These are phyloP conservation scores for Phymanthus crucifer DNA, from an alignment of 92 coral and sea anemone species.

Conservation along the genomic window DNA sequence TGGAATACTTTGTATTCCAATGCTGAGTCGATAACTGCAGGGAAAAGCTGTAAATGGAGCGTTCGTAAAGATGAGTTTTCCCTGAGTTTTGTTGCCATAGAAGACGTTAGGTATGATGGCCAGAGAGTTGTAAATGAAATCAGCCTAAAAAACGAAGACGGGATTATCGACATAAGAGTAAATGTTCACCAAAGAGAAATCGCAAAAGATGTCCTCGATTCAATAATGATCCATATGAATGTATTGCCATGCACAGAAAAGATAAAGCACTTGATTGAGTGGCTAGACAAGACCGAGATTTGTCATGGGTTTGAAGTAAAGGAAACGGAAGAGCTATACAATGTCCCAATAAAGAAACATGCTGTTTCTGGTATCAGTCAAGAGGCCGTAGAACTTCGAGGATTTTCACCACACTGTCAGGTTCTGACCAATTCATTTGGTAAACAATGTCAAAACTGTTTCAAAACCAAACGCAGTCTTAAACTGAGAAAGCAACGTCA, in stretches of 20 bases:
- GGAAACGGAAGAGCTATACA: background rate
- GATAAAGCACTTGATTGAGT: background rate
- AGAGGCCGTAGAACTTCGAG: background rate
- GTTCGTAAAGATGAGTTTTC: too few species aligned
- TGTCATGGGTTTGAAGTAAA: background rate
- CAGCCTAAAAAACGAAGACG: too few species aligned
- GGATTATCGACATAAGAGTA: too few species aligned
- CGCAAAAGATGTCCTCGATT: background rate
- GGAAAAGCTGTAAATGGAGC: too few species aligned
- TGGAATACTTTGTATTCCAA: too few species aligned
- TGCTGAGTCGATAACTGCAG: too few species aligned
- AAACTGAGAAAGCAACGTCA: too few species aligned
- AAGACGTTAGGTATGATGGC: too few species aligned
- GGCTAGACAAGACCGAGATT: background rate
- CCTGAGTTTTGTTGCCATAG: too few species aligned
- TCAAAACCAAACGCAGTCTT: background rate
- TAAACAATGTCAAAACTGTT: background rate
- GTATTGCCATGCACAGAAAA: background rate
- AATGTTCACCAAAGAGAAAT: too few species aligned
- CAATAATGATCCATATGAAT: background rate
- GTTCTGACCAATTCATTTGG: slow-evolving; percentile 1
- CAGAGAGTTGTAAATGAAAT: too few species aligned
- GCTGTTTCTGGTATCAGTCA: background rate
- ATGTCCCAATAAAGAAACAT: background rate
- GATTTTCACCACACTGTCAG: slow-evolving; percentile 3